Evolutionary conservation across 2,113 vertebrate species (phyloP), one percentile per base, ranked within the genome.

Genomic region (Gambusia affinis): DNA sequence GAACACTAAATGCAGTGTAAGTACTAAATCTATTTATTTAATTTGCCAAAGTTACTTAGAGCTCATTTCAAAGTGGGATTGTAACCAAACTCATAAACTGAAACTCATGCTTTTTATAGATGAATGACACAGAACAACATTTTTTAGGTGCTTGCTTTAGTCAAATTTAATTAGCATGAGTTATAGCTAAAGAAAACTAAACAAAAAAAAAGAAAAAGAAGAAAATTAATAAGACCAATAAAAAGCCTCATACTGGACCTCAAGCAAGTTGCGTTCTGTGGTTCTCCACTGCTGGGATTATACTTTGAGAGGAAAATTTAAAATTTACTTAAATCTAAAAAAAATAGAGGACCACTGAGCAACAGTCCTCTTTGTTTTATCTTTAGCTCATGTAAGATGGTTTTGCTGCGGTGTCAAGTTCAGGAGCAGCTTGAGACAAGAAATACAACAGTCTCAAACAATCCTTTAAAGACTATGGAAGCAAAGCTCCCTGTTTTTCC

Each of bases 1-100:
- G 91, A 97, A 96, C 91, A 98, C 96, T 92, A 99, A 99, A 93
- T 98, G 97, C 94, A 99, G 96, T 85, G 98, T 99, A 94, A 98
- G 96, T 66, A 39, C 30, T 29, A 5, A 5, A 67, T 24, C 29
- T 30, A 17, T 19, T 67, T 22, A 60, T 29, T 37, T 64, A 57
- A 3, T 17, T 6, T 0, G 1, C 22, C 62, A 64, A 35, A 35
- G 19, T 35, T 24, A 24, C 7, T 35, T 37, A 0, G 12, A 37
- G 35, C 63, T 37, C 14, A 42, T 37, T 37, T 37, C 35, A 37
- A 2, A 11, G 35, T 37, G 35, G 10, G 11, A 17, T 22, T 19
- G 14, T 51, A 22, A 51, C 6, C 7, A 51, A 51, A 51, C 22
- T 4, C 0, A 24, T 22, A 54, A 54, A 54, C 5, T 24, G 51